phyloP scores from a whole-genome alignment of 2,888 invertebrate genomes.

The Vesta saturnalis region DNA sequence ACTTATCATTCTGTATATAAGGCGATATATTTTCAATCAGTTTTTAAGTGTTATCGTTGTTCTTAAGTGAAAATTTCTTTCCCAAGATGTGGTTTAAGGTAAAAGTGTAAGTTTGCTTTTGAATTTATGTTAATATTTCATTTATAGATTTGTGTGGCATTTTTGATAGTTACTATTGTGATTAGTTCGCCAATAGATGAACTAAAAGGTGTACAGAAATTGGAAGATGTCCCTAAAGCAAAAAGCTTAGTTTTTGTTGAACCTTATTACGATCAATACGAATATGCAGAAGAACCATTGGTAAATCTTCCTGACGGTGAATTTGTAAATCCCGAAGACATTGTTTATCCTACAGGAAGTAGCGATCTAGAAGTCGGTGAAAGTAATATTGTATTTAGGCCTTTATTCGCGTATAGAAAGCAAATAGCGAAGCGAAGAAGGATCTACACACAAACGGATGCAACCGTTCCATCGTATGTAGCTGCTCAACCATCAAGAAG shows the following conservation, averaged over 20 bases:
- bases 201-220: background rate
- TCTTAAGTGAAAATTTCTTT: background rate
- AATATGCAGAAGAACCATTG: background rate
- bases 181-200: background rate
- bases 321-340: background rate
- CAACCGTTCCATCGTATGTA: background rate
- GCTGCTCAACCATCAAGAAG: background rate
- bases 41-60: background rate
- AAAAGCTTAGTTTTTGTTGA: background rate
- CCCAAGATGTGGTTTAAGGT: background rate
- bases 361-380: slow-evolving; percentile 30
- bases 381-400: slow-evolving; percentile 30
- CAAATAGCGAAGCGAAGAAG: slow-evolving; percentile 20
- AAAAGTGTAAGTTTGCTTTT: background rate
- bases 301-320: background rate
- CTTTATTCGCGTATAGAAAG: slow-evolving; percentile 27
- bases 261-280: background rate
- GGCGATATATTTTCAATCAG: background rate
- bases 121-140: background rate
- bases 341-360: background rate
- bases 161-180: background rate
- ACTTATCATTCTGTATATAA: slow-evolving; percentile 17
- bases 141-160: background rate
- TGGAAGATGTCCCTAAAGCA: background rate
- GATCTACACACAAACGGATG: background rate